phyloP scores from a whole-genome alignment of 2,888 invertebrate genomes.

The Spatulosminthurus flaviceps region DNA sequence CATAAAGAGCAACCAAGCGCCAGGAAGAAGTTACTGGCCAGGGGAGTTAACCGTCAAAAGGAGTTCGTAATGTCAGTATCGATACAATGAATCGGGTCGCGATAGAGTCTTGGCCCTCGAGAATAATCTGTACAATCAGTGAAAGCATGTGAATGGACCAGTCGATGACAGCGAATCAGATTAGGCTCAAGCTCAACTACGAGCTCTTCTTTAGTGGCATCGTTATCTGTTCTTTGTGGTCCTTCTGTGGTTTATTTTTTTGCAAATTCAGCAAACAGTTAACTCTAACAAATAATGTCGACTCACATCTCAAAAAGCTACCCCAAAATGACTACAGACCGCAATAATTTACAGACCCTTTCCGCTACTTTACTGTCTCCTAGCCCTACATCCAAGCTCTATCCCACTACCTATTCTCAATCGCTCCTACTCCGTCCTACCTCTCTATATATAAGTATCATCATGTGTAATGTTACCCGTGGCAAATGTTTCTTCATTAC shows the following conservation, averaged over 20 bases:
- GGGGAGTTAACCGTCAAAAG: constrained; percentile 31
- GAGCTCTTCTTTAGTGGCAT: constrained; percentile 22
- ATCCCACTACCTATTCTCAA: neutral
- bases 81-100: constrained; percentile 52
- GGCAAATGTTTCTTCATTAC: constrained; percentile 36
- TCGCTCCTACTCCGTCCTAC: neutral
- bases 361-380: constrained; percentile 18
- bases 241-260: constrained; percentile 58
- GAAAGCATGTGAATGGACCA: constrained; percentile 49
- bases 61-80: constrained; percentile 36
- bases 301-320: constrained; percentile 49
- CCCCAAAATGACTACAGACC: constrained; percentile 52
- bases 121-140: constrained; percentile 60
- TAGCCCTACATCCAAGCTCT: neutral
- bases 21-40: neutral
- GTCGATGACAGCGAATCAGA: constrained; percentile 60
- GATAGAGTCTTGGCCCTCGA: constrained; percentile 48
- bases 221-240: constrained; percentile 43
- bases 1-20: constrained; percentile 1
- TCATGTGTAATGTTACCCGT: neutral
- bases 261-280: constrained; percentile 62
- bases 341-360: constrained; percentile 57
- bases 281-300: constrained; percentile 60
- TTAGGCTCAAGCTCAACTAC: constrained; percentile 46
- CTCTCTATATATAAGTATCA: neutral